Percentiles rank a stretch among this genome's conserved stretches.
phyloP scores from a whole-genome alignment of 2,113 vertebrate genomes.

The Sinocyclocheilus anophthalmus region DNA sequence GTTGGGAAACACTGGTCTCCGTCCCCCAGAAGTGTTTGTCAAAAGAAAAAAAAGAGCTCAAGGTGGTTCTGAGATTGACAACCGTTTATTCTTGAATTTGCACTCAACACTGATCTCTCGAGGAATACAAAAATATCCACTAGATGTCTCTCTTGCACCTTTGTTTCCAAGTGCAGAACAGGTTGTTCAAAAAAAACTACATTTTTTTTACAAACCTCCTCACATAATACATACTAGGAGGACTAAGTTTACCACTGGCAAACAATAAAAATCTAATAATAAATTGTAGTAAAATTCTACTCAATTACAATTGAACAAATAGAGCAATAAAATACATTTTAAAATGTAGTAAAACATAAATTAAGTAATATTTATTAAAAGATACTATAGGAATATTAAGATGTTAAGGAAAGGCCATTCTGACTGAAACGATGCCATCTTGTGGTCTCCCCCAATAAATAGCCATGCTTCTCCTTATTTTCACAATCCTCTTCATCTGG shows the following conservation, averaged over 20 bases:
- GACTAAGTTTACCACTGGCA: not conserved
- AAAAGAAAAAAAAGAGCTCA: not conserved
- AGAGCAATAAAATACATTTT: not conserved
- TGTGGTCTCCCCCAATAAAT: not conserved
- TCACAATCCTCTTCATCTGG: not conserved
- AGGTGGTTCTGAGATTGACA: not conserved
- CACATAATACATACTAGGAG: too few relatives aligned
- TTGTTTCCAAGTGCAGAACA: not conserved
- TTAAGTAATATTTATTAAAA: not conserved
- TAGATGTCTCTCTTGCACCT: conserved; percentile 36
- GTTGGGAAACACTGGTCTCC: too few relatives aligned
- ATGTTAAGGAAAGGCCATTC: too few relatives aligned
- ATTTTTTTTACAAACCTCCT: too few relatives aligned
- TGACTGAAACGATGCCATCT: too few relatives aligned
- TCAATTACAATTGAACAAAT: not conserved
- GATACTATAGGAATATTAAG: not conserved
- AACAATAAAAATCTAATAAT: too few relatives aligned
- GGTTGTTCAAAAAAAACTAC: not conserved
- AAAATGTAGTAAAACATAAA: not conserved
- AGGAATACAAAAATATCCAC: not conserved
- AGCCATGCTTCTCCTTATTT: not conserved
- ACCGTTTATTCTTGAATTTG: not conserved
- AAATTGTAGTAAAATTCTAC: not conserved
- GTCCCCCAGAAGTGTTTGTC: too few relatives aligned
- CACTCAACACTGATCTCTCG: not conserved